phyloP scores from a whole-genome alignment of 2,113 vertebrate species.

The Planiliza haematocheilus region DNA sequence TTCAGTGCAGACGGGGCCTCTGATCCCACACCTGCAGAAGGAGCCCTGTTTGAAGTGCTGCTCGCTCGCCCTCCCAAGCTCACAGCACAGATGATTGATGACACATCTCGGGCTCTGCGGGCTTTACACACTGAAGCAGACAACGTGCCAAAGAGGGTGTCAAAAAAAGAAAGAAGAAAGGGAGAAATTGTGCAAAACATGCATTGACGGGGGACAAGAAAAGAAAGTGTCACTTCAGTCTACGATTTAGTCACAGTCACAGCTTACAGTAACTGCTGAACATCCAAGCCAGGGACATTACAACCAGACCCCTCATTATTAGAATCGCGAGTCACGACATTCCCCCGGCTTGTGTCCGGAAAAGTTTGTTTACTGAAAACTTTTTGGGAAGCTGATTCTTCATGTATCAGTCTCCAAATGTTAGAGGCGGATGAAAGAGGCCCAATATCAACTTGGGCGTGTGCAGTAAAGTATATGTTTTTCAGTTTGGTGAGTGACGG shows the following conservation, averaged over 20 bases:
- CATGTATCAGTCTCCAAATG: not conserved
- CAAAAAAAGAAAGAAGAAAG: constrained; percentile 23
- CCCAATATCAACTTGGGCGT: constrained; percentile 2
- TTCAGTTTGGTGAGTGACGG: constrained; percentile 27
- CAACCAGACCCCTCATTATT: constrained; percentile 45
- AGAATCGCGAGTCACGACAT: constrained; percentile 64
- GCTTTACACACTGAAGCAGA: constrained; percentile 59
- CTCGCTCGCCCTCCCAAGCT: constrained; percentile 42
- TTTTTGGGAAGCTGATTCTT: constrained; percentile 15
- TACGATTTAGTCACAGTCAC: constrained; percentile 72
- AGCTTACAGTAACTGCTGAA: constrained; percentile 66
- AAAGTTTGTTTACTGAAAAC: constrained; percentile 37
- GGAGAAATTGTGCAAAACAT: constrained; percentile 65
- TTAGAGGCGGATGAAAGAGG: not conserved
- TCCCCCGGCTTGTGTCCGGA: constrained; percentile 25
- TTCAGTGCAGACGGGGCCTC: constrained; percentile 34
- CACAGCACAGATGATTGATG: constrained; percentile 80
- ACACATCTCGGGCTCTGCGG: constrained; percentile 60
- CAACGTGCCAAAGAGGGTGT: constrained; percentile 59
- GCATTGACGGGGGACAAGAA: constrained; percentile 63
- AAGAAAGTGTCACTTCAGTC: constrained; percentile 74
- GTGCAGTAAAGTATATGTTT: constrained; percentile 3
- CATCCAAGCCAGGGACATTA: constrained; percentile 61
- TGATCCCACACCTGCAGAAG: constrained; percentile 71
- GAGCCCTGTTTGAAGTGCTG: constrained; percentile 60